A percentile compares a stretch with the other conserved stretches of the same genome.
Conservation (phyloP, 2,113 vertebrate genomes). For the Hymenochirus boettgeri region DNA sequence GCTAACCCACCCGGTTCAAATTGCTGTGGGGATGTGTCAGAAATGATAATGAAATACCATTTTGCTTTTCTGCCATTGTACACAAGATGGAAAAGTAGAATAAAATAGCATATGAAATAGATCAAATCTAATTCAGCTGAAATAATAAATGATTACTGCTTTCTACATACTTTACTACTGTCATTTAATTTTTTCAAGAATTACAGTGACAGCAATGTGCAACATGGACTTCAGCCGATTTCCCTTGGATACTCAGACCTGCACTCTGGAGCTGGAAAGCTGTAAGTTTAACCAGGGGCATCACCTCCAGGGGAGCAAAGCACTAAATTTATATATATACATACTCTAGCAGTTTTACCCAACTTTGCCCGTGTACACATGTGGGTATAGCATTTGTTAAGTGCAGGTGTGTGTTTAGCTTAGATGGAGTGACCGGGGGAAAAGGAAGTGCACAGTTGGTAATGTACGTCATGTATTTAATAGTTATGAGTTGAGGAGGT, state of each 20-base stretch:
- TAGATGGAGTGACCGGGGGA: no score
- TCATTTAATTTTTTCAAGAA: constrained; percentile 60
- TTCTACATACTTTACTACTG: background rate
- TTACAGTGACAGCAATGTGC: constrained; percentile 93
- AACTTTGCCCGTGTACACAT: no score
- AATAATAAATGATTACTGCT: background rate
- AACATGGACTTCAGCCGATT: constrained; percentile 97
- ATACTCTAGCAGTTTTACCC: no score
- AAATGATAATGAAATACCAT: no score
- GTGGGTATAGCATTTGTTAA: no score
- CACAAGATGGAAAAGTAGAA: background rate
- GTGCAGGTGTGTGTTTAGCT: no score
- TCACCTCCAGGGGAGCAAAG: no score
- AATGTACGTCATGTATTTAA: no score
- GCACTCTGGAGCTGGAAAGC: constrained; percentile 91
- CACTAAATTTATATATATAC: no score
- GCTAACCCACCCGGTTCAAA: background rate
- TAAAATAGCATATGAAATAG: background rate
- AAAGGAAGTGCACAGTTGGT: no score
- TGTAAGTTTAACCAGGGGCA: constrained; percentile 81
- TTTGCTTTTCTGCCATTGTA: background rate
- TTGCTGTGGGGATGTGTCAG: background rate
- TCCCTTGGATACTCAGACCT: constrained; percentile 92
- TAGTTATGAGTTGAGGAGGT: no score
- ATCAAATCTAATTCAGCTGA: background rate